Evolutionary conservation across 2,797 vertebrate species (phyloP).

Genomic region (Muscicapa comitata): DNA sequence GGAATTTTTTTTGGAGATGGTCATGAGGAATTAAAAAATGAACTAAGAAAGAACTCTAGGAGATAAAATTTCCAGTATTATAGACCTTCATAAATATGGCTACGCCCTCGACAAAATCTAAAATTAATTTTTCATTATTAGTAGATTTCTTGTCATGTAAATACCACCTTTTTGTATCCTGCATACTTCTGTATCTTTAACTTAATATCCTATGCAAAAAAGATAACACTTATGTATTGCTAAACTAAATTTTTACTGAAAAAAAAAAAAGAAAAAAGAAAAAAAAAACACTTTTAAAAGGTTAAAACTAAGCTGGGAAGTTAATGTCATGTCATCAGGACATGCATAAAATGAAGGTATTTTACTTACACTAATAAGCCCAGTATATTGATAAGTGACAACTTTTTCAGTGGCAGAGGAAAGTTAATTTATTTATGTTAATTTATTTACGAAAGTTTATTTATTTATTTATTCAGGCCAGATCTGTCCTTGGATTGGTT

Average conservation of each 20-base stretch:
- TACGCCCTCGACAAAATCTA: fast-evolving
- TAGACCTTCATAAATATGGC: not conserved
- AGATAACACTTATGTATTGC: not conserved
- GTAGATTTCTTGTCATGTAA: not conserved
- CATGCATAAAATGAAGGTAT: not conserved
- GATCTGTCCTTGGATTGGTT: not conserved
- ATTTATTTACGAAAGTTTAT: too few relatives aligned
- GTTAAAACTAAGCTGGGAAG: not conserved
- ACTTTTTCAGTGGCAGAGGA: not conserved
- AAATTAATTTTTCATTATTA: not conserved
- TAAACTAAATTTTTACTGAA: not conserved
- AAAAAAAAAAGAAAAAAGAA: not conserved
- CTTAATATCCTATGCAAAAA: not conserved
- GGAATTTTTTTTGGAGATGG: not conserved
- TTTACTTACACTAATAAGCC: not conserved
- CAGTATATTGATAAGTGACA: not conserved
- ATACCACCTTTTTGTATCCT: not conserved
- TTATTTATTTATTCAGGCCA: not conserved
- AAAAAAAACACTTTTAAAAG: not conserved
- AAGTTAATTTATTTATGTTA: not conserved
- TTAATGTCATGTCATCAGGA: not conserved
- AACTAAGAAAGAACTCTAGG: not conserved
- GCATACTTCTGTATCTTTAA: not conserved
- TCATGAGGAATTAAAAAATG: not conserved
- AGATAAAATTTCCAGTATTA: not conserved